Base-by-base conservation (phyloP, 2,797 vertebrate genomes). In the Avahi laniger region DNA sequence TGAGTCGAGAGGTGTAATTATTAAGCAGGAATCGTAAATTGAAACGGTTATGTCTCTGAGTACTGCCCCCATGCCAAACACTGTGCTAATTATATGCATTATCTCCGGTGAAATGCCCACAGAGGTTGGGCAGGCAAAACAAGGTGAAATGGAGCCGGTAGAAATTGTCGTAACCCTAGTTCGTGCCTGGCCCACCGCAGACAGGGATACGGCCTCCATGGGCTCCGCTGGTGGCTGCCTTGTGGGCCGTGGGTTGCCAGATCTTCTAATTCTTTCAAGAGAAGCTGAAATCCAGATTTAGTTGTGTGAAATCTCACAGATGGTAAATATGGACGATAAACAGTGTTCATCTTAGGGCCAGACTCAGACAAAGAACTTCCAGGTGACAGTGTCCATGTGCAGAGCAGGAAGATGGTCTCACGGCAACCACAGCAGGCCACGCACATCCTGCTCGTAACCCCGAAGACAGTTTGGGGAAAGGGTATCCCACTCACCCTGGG, bases 351-450 rank as follows among this genome's bases (percentile, higher is more conserved):
- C 38, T 20, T 33, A n/a, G 24, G n/a, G 50, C 38, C 67, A 30
- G 33, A 28, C 61, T 89, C n/a, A 70, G 91, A 50, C 59, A 86
- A n/a, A 94, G 12, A 72, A 13, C n/a, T 28, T 48, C 2, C 24
- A n/a, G 41, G 1, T 11, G 28, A 24, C 18, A 17, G 33, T 18
- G 35, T 57, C 22, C 14, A 22, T 20, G 10, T 12, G 9, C 5
- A 72, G n/a, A 46, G 28, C 17, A 26, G 57, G 22, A 28, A 75
- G 38, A 78, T 1, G 24, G 11, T 41, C 54, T 78, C 43, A 13
- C 33, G 28, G 15, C 43, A 38, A 38, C 38, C 2, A 1, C 24
- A 26, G 13, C 0, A 20, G 26, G 5, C 4, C 11, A 15, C 0
- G 14, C 5, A 33, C 2, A 12, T 15, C 20, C 54, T 20, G 14